Base-by-base conservation (phyloP, 92 coral and sea anemone genomes). In the Epizoanthus rinbou region DNA sequence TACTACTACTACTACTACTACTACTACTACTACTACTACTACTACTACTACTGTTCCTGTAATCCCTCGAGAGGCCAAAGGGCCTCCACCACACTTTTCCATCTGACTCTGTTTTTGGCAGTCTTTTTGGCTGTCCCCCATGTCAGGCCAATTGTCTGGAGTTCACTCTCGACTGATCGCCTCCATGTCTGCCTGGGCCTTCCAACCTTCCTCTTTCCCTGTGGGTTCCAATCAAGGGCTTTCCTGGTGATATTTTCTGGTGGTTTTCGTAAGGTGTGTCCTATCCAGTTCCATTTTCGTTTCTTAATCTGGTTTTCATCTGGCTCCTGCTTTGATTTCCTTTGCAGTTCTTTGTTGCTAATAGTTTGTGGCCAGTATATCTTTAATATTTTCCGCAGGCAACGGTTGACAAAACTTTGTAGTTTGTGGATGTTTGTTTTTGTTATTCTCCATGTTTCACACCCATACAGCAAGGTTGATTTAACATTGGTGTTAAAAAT, bases 41-140 rank as follows among this genome's bases (percentile, higher is more conserved):
- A 3, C 22, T 18, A 63, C 68, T 63, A 18, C 68, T 63, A 63
- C 68, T 63, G 68, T 63, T 63, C 68, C 68, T 63, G 68, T 63
- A 63, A 18, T 3, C 68, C 25, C 68, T 63, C 68, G 68, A 63
- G 68, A 63, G 75, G 57, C 47, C 75, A 70, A 35, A 70, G 75
- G 75, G 75, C 75, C 75, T 70, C 75, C 75, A 70, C 75, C 50
- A 70, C 53, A 37, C 57, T 70, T 47, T 18, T 70, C 75, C 75
- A 70, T 37, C 75, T 37, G n/a, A 70, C 75, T 70, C 75, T 70
- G 75, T 70, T 70, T 47, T 70, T 70, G 53, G 75, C 75, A 37
- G 75, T 70, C 75, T 47, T 37, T 47, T 70, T 70, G 53, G 57
- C 53, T 70, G 50, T 37, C 50, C 57, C 75, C 75, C 75, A 70